Evolutionary conservation across 1,140 invertebrate genomes (phyloP).

Genomic region (Trypoxylus dichotomus): DNA sequence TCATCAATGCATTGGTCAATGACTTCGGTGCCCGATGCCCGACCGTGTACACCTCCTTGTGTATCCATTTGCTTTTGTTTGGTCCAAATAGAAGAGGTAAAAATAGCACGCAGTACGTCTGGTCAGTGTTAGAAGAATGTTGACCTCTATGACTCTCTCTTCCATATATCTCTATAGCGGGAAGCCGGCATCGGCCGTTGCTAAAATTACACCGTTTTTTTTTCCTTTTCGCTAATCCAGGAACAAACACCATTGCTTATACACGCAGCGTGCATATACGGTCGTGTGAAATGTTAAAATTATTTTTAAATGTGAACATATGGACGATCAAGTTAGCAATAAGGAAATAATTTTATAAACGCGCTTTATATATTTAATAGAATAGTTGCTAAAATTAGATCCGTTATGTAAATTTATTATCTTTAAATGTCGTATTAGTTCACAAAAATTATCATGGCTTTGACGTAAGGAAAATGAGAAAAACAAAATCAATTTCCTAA

Average conservation of each 20-base stretch:
- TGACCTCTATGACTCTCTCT: slow-evolving; percentile 24
- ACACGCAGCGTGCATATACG: not conserved
- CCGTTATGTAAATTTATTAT: too few species aligned
- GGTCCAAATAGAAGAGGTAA: slow-evolving; percentile 29
- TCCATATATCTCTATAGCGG: not conserved
- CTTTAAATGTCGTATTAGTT: too few species aligned
- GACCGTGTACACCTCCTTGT: not conserved
- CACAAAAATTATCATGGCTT: too few species aligned
- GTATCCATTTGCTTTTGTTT: slow-evolving; percentile 27
- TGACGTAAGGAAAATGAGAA: too few species aligned
- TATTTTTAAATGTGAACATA: not conserved
- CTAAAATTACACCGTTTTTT: slow-evolving; percentile 12
- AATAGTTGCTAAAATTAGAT: too few species aligned
- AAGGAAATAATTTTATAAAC: too few species aligned
- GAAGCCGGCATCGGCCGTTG: not conserved
- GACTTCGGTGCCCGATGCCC: slow-evolving; percentile 2
- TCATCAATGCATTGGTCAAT: slow-evolving; percentile 31
- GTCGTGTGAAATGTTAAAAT: not conserved
- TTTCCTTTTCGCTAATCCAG: not conserved
- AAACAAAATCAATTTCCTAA: too few species aligned
- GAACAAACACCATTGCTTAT: not conserved
- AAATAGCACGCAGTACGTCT: slow-evolving; percentile 30
- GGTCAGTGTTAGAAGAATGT: slow-evolving; percentile 35
- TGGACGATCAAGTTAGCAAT: too few species aligned
- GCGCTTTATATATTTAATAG: too few species aligned